phyloP scores from a whole-genome alignment of 1,140 invertebrate species.

The Psilanteris sp. region DNA sequence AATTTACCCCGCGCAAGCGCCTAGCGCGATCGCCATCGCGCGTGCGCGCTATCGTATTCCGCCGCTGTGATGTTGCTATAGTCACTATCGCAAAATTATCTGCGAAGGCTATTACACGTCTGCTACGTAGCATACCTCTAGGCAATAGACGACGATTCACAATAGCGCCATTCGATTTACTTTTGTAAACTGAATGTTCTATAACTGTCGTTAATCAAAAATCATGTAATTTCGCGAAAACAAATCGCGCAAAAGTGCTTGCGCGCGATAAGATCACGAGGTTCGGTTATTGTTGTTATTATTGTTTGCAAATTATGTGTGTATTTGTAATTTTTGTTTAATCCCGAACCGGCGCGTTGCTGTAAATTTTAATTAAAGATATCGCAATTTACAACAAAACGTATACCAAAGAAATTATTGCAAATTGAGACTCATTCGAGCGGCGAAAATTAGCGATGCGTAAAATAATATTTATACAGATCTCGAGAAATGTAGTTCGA shows the following conservation, averaged over 20 bases:
- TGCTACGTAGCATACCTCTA: conserved; percentile 16
- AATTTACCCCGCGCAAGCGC: conserved; percentile 9
- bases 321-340: no score
- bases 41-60: conserved; percentile 29
- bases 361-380: conserved; percentile 1
- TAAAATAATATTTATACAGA: not conserved
- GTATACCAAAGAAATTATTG: not conserved
- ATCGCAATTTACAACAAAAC: not conserved
- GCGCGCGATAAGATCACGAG: not conserved
- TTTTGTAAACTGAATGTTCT: conserved; percentile 12
- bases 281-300: no score
- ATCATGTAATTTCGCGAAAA: not conserved
- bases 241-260: not conserved
- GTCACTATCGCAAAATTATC: conserved; percentile 45
- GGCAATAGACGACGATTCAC: conserved; percentile 17
- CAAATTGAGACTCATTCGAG: not conserved
- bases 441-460: not conserved
- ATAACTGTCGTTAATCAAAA: conserved; percentile 19
- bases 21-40: not conserved
- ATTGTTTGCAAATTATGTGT: no score
- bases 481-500: not conserved
- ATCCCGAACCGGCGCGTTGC: no score
- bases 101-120: conserved; percentile 42
- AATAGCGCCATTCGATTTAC: conserved; percentile 26
- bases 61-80: conserved; percentile 36